Evolutionary conservation across 2,113 vertebrate species (phyloP).

Genomic region (Ahaetulla prasina): DNA sequence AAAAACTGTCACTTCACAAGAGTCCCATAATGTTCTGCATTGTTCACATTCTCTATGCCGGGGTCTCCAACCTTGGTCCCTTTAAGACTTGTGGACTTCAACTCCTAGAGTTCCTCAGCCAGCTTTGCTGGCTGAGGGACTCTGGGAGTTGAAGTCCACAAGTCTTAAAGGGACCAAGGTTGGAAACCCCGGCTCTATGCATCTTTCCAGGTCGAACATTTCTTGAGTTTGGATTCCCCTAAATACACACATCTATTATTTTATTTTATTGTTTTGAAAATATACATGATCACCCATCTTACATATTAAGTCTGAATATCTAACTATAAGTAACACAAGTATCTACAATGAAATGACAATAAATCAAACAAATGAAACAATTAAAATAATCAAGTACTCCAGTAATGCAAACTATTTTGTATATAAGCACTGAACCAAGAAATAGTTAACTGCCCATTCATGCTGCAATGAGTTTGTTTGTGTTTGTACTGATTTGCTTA

Average conservation of each 20-base stretch:
- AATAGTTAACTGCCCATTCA: background rate
- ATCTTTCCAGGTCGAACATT: too few species aligned
- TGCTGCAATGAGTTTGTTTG: background rate
- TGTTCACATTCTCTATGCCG: too few species aligned
- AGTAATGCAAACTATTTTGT: background rate
- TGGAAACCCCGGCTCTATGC: too few species aligned
- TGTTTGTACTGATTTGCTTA: background rate
- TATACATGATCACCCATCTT: background rate
- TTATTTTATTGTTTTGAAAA: background rate
- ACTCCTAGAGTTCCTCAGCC: too few species aligned
- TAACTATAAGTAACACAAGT: background rate
- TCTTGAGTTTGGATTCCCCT: too few species aligned
- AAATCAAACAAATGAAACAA: background rate
- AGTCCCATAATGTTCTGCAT: too few species aligned
- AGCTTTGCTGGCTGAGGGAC: too few species aligned
- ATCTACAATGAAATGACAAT: background rate
- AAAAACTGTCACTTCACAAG: background rate
- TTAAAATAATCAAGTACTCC: background rate
- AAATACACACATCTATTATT: too few species aligned
- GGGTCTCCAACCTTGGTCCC: too few species aligned
- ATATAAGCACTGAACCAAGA: background rate
- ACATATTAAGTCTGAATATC: background rate
- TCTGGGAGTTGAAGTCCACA: too few species aligned
- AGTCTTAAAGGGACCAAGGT: too few species aligned
- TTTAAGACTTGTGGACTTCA: too few species aligned